Base-by-base conservation (phyloP, 2,113 vertebrate species). In the Panurus biarmicus region DNA sequence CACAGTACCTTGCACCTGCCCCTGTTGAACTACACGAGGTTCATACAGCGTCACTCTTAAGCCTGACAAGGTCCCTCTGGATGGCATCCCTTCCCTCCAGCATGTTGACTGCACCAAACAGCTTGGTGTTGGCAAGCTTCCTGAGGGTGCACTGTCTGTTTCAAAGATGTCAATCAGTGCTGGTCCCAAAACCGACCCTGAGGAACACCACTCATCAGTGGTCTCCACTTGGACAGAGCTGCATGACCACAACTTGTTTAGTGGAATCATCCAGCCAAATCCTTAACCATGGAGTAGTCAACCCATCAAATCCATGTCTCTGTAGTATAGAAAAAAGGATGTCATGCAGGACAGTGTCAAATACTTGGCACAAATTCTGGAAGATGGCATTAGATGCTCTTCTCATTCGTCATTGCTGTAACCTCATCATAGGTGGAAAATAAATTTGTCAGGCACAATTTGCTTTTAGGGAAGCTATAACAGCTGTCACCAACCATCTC, bases 21-120 rank as follows among this genome's bases (percentile, higher is more conserved):
- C 35, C 31, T 3, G 3, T 3, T 66, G 16, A 57, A 35, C 10
- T 21, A 16, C 42, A 50, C 0, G 1, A 50, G 6, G 5, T 50
- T 29, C 16, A 11, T 20, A 42, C 3, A 50, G 31, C 15, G 5
- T 10, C 6, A 50, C 5, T 25, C 13, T 42, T 31, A 17, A 24
- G 19, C 15, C 69, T 64, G 23, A 10, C 28, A 38, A 50, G 16
- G 42, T 35, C 17, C 16, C 24, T 29, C 19, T 48, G 29, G 12
- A 57, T 31, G 51, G 5, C 5, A 48, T 35, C 16, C 15, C 4
- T 48, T 57, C 13, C 25, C 24, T 85, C 35, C 42, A 66, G 29
- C 42, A 48, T 2, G 10, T 9, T 3, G 4, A 48, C 61, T 65
- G 20, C 24, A 17, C 24, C 35, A 42, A 60, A 42, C 24, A 66